Conservation (phyloP, 2,888 invertebrate species). For the Elegia similella region DNA sequence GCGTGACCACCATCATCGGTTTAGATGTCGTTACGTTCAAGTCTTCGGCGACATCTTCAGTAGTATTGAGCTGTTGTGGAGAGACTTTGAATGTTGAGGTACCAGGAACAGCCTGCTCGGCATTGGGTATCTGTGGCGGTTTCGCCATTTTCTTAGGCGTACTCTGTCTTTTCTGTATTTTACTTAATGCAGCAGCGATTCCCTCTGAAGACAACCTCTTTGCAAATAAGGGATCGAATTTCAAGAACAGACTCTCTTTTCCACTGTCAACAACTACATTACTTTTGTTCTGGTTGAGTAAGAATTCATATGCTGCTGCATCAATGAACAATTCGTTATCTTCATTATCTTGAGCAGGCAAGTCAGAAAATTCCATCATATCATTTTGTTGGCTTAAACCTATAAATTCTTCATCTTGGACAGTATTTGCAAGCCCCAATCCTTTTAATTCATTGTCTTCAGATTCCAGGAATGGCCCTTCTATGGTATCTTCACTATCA, state of each 20-base stretch:
- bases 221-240: conserved; percentile 73
- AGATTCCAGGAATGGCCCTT: conserved; percentile 67
- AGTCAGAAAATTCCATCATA: conserved; percentile 54
- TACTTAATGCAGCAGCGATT: conserved; percentile 52
- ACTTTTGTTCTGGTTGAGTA: conserved; percentile 65
- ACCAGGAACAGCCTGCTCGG: conserved; percentile 37
- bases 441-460: conserved; percentile 51
- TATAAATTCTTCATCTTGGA: conserved; percentile 45
- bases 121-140: conserved; percentile 30
- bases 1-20: conserved; percentile 73
- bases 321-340: conserved; percentile 71
- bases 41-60: conserved; percentile 51
- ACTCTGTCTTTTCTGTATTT: conserved; percentile 55
- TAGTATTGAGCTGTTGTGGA: conserved; percentile 33
- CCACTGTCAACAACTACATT: conserved; percentile 64
- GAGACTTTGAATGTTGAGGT: conserved; percentile 45
- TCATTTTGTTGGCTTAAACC: conserved; percentile 45
- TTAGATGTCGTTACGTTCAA: conserved; percentile 54
- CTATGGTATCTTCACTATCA: conserved; percentile 72
- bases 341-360: conserved; percentile 42
- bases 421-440: conserved; percentile 43
- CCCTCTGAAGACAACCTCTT: conserved; percentile 63
- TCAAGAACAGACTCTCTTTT: conserved; percentile 73
- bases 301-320: conserved; percentile 70
- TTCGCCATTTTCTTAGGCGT: conserved; percentile 52